Conservation (phyloP, 2,113 vertebrate genomes). For the Stomatorhinus ivindoensis region DNA sequence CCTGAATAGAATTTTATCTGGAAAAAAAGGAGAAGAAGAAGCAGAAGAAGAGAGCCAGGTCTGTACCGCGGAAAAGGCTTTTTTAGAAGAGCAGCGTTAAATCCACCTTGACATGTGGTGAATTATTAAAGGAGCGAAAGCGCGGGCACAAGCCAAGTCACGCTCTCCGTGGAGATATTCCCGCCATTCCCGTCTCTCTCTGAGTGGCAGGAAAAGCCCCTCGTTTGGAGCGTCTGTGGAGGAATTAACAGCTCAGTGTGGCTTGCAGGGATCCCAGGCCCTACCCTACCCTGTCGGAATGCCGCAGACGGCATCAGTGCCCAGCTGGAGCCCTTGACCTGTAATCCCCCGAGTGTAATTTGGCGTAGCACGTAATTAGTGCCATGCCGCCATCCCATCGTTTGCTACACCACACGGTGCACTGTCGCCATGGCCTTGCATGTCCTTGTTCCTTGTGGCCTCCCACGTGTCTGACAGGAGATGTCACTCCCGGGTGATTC, state of each 20-base stretch:
- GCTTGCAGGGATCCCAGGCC: not conserved
- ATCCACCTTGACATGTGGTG: constrained; percentile 32
- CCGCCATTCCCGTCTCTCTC: not conserved
- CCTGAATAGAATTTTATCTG: constrained; percentile 47
- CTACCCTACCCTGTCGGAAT: constrained; percentile 10
- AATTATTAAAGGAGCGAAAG: constrained; percentile 28
- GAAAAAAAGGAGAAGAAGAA: not conserved
- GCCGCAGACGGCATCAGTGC: constrained; percentile 25
- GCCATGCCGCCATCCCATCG: not conserved
- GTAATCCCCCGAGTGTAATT: constrained; percentile 32
- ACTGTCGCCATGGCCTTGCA: not conserved
- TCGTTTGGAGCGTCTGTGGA: not conserved
- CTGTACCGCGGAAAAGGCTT: not conserved
- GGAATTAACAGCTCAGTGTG: not conserved
- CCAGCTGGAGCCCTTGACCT: constrained; percentile 28
- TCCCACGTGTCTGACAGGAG: not conserved
- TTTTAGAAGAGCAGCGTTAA: constrained; percentile 22
- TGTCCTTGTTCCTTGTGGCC: constrained; percentile 5
- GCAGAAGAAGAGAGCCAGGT: not conserved
- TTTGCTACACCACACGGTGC: not conserved
- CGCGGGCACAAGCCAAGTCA: not conserved
- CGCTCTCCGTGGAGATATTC: not conserved
- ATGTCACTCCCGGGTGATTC: not conserved
- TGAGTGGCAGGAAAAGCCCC: not conserved
- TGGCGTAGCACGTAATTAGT: constrained; percentile 27